Percentiles rank a stretch among this genome's conserved stretches.
Evolutionary conservation across 2,797 vertebrate genomes (phyloP).

Genomic region (Pelobates cultripes): DNA sequence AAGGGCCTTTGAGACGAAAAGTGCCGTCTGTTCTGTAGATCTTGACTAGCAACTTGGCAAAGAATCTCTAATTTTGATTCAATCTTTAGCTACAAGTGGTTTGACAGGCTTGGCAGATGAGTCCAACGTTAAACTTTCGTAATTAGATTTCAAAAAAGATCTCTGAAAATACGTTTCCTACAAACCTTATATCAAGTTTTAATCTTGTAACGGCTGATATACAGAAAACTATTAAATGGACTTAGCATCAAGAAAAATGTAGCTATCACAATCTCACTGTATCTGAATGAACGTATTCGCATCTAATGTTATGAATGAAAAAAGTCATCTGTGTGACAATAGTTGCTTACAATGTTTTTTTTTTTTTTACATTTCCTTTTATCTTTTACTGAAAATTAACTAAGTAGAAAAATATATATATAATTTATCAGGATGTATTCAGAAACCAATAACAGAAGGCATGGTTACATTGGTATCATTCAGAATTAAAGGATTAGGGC

Average conservation of each 20-base stretch:
- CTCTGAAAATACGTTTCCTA: conserved; percentile 14
- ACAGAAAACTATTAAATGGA: not conserved
- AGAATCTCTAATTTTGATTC: conserved; percentile 49
- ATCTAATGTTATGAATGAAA: not conserved
- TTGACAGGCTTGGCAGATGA: conserved; percentile 44
- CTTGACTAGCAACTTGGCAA: conserved; percentile 55
- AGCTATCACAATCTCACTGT: not conserved
- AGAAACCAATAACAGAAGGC: too few relatives aligned
- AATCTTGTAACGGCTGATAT: not conserved
- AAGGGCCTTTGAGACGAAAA: conserved; percentile 47
- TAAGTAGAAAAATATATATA: too few relatives aligned
- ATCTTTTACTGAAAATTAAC: too few relatives aligned
- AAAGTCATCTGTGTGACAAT: not conserved
- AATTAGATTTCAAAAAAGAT: conserved; percentile 34
- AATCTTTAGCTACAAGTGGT: conserved; percentile 48
- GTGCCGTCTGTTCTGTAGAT: conserved; percentile 52
- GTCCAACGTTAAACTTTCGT: conserved; percentile 37
- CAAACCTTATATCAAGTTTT: conserved; percentile 2
- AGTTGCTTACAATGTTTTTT: not conserved
- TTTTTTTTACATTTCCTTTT: not conserved
- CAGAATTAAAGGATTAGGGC: too few relatives aligned
- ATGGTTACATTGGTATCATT: too few relatives aligned
- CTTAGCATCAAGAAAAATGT: not conserved
- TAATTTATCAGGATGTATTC: too few relatives aligned
- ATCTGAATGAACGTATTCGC: not conserved